These are phyloP conservation scores for Microchrysa polita DNA, from an alignment of 2,888 invertebrate species.

Conservation along the genomic window DNA sequence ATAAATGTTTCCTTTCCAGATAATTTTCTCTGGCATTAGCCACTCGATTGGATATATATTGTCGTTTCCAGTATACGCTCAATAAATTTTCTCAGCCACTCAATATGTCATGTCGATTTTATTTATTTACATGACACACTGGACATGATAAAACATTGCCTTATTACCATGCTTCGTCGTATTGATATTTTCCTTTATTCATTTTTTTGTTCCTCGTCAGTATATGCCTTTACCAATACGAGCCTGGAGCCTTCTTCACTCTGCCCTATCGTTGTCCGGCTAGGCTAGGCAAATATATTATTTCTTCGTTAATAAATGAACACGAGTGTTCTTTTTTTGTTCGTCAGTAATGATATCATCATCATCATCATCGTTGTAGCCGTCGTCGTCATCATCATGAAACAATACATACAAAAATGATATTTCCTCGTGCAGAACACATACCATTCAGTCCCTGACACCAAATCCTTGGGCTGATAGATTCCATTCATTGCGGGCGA, in stretches of 20 bases:
- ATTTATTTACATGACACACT: slow-evolving; percentile 38
- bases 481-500: not conserved
- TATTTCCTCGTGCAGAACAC: not conserved
- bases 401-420: not conserved
- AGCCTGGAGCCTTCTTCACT: not conserved
- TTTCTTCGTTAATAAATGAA: slow-evolving; percentile 32
- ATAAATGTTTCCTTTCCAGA: no score
- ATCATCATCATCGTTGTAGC: slow-evolving; percentile 28
- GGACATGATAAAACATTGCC: slow-evolving; percentile 31
- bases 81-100: slow-evolving; percentile 27
- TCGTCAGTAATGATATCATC: slow-evolving; percentile 42
- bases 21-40: no score
- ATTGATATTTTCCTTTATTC: not conserved
- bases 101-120: slow-evolving; percentile 36
- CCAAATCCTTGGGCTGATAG: not conserved
- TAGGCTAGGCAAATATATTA: slow-evolving; percentile 23
- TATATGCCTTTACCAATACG: not conserved
- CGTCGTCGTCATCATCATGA: not conserved
- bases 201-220: not conserved
- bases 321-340: slow-evolving; percentile 17
- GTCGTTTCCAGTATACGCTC: not conserved
- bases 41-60: no score
- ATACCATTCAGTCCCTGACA: not conserved
- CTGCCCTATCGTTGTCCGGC: not conserved
- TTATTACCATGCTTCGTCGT: slow-evolving; percentile 16